These are phyloP conservation scores for Siniperca scherzeri DNA, from an alignment of 2,797 vertebrate genomes.

Conservation along the genomic window DNA sequence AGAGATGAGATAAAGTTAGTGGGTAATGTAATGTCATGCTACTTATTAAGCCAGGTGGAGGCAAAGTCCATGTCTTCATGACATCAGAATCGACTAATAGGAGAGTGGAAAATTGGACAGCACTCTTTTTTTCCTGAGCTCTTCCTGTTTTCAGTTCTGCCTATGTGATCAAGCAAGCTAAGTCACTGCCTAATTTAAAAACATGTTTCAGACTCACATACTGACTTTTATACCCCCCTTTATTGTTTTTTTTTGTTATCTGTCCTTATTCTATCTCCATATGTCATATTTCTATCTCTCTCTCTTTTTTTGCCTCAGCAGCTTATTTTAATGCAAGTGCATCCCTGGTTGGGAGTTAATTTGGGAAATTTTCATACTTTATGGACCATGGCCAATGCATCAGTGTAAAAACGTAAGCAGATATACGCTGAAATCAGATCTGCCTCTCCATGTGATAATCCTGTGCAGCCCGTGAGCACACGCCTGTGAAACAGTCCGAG, in stretches of 20 bases:
- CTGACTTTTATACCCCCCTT: too few species aligned
- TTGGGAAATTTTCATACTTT: constrained; percentile 39
- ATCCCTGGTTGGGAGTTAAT: constrained; percentile 25
- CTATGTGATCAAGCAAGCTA: neutral
- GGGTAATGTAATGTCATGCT: constrained; percentile 76
- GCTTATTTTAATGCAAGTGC: neutral
- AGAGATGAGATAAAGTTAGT: constrained; percentile 66
- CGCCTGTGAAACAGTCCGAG: neutral
- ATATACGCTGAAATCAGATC: constrained; percentile 56
- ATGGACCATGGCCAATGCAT: constrained; percentile 10
- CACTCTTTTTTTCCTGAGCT: neutral
- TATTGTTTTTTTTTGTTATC: too few species aligned
- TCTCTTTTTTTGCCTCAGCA: neutral
- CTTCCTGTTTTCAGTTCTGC: constrained; percentile 3
- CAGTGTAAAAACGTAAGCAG: constrained; percentile 28
- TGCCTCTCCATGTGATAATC: constrained; percentile 33
- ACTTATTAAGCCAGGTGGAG: constrained; percentile 54
- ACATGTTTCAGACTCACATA: neutral
- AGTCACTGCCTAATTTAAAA: neutral
- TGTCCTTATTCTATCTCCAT: too few species aligned
- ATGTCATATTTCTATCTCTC: too few species aligned
- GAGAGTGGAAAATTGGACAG: constrained; percentile 4
- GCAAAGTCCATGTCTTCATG: constrained; percentile 21
- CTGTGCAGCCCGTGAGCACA: constrained; percentile 20
- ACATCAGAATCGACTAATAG: constrained; percentile 29